Evolutionary conservation across 2,113 vertebrate genomes (phyloP).

Genomic region (Isichthys henryi): DNA sequence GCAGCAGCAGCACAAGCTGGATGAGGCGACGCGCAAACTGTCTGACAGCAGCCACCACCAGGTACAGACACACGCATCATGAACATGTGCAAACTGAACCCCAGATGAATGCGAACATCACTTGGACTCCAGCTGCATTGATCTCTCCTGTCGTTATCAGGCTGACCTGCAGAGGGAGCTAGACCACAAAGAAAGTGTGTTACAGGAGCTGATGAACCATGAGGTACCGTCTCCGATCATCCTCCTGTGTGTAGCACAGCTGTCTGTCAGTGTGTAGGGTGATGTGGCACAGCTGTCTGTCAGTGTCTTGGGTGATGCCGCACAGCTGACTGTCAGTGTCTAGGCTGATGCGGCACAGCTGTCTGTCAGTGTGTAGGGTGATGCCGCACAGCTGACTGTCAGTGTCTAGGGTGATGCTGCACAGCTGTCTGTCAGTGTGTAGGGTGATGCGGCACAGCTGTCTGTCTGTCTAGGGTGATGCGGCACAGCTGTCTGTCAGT

Average conservation of each 20-base stretch:
- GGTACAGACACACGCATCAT: constrained; percentile 51
- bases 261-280: not conserved
- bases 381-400: too few relatives aligned
- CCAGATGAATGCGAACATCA: not conserved
- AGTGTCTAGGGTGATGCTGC: too few relatives aligned
- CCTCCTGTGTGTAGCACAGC: not conserved
- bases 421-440: too few relatives aligned
- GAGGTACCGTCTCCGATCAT: constrained; percentile 59
- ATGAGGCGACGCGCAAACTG: constrained; percentile 70
- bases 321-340: too few relatives aligned
- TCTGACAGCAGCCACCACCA: constrained; percentile 72
- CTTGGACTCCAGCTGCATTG: not conserved
- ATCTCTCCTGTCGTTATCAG: constrained; percentile 42
- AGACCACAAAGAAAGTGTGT: constrained; percentile 68
- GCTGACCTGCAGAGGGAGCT: constrained; percentile 73
- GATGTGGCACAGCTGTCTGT: not conserved
- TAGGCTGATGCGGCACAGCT: too few relatives aligned
- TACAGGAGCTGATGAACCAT: constrained; percentile 72
- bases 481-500: too few relatives aligned
- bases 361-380: too few relatives aligned
- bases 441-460: not conserved
- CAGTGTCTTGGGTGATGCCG: too few relatives aligned
- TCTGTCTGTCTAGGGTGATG: not conserved
- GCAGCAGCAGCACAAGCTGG: constrained; percentile 80
- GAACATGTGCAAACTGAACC: not conserved